Conservation (phyloP, 2,888 invertebrate genomes). For the Eretmocerus hayati region DNA sequence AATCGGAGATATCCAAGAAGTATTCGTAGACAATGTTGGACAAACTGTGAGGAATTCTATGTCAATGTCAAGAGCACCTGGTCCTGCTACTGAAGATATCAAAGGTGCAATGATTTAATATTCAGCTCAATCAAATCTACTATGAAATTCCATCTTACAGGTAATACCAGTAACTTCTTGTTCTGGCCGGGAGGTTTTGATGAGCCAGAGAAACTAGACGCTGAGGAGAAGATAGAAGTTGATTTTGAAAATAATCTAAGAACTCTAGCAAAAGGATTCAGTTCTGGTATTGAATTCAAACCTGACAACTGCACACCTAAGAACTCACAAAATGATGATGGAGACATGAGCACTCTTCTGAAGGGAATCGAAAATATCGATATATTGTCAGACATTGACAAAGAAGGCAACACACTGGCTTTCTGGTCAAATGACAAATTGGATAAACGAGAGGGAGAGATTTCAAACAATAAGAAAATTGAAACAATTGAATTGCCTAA, state of each 20-base stretch:
- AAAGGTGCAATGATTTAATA: constrained; percentile 50
- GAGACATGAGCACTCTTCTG: constrained; percentile 2
- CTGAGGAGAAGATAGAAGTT: constrained; percentile 23
- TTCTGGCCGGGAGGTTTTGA: constrained; percentile 83
- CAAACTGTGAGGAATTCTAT: constrained; percentile 66
- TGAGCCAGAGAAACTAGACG: constrained; percentile 48
- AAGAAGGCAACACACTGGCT: constrained; percentile 56
- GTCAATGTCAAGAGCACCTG: constrained; percentile 73
- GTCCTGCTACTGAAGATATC: constrained; percentile 62
- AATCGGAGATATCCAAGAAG: constrained; percentile 63
- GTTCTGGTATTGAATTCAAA: constrained; percentile 36
- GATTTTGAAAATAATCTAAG: constrained; percentile 40
- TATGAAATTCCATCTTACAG: constrained; percentile 23
- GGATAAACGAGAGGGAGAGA: constrained; percentile 14
- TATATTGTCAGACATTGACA: constrained; percentile 56
- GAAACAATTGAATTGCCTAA: constrained; percentile 17
- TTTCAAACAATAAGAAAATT: constrained; percentile 28
- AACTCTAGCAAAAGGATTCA: constrained; percentile 38
- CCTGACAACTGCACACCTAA: constrained; percentile 39
- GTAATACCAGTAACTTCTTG: constrained; percentile 69
- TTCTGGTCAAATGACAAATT: constrained; percentile 30
- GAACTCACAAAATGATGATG: constrained; percentile 3
- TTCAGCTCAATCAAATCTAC: neutral
- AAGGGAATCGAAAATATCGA: constrained; percentile 45
- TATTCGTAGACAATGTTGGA: constrained; percentile 53